Evolutionary conservation across 2,113 vertebrate species (phyloP).

Genomic region (Chunga burmeisteri): DNA sequence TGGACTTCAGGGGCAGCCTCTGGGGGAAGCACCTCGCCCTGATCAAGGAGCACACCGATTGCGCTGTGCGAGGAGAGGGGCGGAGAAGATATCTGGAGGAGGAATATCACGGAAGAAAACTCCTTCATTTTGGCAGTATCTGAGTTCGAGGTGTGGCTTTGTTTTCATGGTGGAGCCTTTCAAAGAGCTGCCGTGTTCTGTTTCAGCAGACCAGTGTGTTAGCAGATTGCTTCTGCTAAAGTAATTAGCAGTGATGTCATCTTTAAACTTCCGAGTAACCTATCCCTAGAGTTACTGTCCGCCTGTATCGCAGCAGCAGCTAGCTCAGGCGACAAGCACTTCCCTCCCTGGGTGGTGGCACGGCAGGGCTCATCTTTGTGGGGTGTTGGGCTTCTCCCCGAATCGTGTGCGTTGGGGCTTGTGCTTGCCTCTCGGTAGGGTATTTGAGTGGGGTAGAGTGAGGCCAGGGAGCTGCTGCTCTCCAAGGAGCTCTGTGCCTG

Average conservation of each 20-base stretch:
- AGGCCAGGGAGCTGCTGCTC: background rate
- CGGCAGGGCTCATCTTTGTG: background rate
- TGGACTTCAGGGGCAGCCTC: background rate
- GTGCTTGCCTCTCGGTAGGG: background rate
- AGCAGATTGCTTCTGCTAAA: conserved; percentile 5
- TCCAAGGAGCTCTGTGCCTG: background rate
- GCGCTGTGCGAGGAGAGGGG: accelerated
- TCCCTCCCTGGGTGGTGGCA: background rate
- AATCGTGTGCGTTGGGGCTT: accelerated
- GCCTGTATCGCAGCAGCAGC: background rate
- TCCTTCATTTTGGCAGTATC: background rate
- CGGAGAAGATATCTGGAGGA: background rate
- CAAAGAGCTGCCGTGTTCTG: background rate
- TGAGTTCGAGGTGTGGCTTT: conserved; percentile 1
- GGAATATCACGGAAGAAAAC: background rate
- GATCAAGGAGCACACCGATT: background rate
- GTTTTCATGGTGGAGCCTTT: background rate
- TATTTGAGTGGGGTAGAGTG: background rate
- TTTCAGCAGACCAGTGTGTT: background rate
- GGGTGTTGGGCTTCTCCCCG: background rate
- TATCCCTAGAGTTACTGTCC: background rate
- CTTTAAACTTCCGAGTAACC: background rate
- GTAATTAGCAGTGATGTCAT: conserved; percentile 16
- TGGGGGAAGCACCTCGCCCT: background rate
- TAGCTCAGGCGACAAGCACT: accelerated